Percentiles rank a stretch among this genome's conserved stretches.
Conservation (phyloP, 2,888 invertebrate genomes). For the Nomada ferruginata region DNA sequence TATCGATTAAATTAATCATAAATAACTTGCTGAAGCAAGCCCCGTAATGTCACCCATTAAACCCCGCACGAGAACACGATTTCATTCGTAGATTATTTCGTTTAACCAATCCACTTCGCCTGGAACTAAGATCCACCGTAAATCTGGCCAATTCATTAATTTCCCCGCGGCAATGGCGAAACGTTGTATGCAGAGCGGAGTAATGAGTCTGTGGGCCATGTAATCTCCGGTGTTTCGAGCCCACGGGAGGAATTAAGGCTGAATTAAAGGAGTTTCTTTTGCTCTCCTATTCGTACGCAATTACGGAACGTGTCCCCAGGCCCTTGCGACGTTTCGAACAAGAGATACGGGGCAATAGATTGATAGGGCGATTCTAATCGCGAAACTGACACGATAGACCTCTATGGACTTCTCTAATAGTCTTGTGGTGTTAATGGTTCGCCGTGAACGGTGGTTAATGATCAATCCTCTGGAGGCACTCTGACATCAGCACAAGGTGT, state of each 20-base stretch:
- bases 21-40: neutral
- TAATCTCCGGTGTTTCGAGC: conserved; percentile 21
- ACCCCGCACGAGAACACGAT: neutral
- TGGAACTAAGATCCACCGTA: neutral
- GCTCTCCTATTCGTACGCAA: conserved; percentile 35
- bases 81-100: neutral
- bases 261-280: conserved; percentile 38
- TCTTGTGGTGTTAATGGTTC: conserved; percentile 13
- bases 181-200: conserved; percentile 17
- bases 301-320: neutral
- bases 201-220: conserved; percentile 15
- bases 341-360: conserved; percentile 20
- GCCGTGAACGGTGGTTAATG: conserved; percentile 35
- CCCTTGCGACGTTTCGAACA: neutral
- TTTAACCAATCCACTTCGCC: neutral
- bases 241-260: conserved; percentile 15
- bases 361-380: conserved; percentile 22
- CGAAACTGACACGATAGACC: neutral
- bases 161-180: neutral
- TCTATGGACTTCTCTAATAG: too few relatives aligned
- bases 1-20: neutral
- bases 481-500: too few relatives aligned
- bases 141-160: conserved; percentile 30
- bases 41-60: neutral
- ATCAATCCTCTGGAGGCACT: conserved; percentile 19